Evolutionary conservation across 1,140 invertebrate genomes (phyloP), one percentile per base, ranked within the genome.

Genomic region (Drosophila quadrilineata): DNA sequence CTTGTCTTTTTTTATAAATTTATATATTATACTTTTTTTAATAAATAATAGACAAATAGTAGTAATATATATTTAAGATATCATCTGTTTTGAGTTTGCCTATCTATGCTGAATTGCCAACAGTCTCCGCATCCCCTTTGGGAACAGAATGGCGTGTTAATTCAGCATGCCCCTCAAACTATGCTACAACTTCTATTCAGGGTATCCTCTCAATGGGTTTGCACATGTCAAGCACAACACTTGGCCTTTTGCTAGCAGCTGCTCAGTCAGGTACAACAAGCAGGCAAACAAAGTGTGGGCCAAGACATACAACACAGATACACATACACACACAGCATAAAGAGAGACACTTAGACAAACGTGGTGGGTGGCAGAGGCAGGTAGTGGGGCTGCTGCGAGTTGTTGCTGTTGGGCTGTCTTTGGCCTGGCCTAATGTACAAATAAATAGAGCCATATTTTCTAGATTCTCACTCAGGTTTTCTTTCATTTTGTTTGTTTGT

Each of bases 381-480:
- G n/a, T n/a, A n/a, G n/a, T n/a, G n/a, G n/a, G n/a, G n/a, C n/a
- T n/a, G n/a, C n/a, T n/a, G n/a, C n/a, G n/a, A n/a, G n/a, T n/a
- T n/a, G n/a, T n/a, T n/a, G n/a, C n/a, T n/a, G n/a, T n/a, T n/a
- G n/a, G n/a, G n/a, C n/a, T n/a, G n/a, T 70, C n/a, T 48, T 58
- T 67, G 48, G 62, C 75, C 12, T 58, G 60, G 62, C 64, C 69
- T 84, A 73, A 84, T 84, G 77, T 84, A 70, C 73, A 84, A 82
- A 76, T 82, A 82, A 82, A 82, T 73, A 85, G 69, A 84, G 73
- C 74, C 57, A 71, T 82, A 82, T 82, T 77, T 84, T 82, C 19
- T 56, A 73, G 64, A 82, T 70, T 84, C 77, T 82, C 73, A 60
- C 59, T 62, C 53, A 67, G 73, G 56, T 54, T 62, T 45, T 46